Evolutionary conservation across 2,113 vertebrate genomes (phyloP), one percentile per base, ranked within the genome.

Genomic region (Cynoglossus semilaevis): DNA sequence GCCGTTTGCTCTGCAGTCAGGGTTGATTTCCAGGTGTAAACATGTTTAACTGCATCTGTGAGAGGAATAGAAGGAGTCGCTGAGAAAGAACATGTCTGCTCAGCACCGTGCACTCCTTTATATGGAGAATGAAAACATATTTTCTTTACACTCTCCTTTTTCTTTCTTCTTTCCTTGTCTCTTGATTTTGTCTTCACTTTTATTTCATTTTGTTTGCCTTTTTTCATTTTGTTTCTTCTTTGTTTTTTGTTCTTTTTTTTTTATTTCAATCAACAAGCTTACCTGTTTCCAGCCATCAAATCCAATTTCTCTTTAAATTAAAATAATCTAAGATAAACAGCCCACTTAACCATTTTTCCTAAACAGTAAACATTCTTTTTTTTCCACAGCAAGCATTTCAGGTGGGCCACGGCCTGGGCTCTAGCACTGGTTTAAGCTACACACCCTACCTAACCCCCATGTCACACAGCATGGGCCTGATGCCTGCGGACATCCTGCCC

Each of bases 401-500:
- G 35, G 90, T 97, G 80, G 93, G 91, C 88, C 97, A 96, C 82
- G 91, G 93, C 79, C 91, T 98, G 85, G 94, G 95, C 73, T 93
- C 95, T 57, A 94, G 91, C 43, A 91, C 91, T 4, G 95, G 94
- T 69, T 87, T 98, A 88, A 97, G 94, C 87, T 99, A 98, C 92
- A 90, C 94, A 51, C 95, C 94, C 51, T 99, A 98, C 89, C 86
- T 99, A 88, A 94, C 96, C 40, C 94, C 93, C 57, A 93, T 99
- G 87, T 95, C 94, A 77, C 94, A 95, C 9, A 93, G 95, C 91
- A 95, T 99, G 91, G 95, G 97, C 77, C 92, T 99, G 88, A 92
- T 99, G 67, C 96, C 96, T 48, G 94, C 94, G 0, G 97, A 99
- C 92, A 96, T 99, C 86, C 92, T 98, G 43, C 93, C 95, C 79